Base-by-base conservation (phyloP, 1,140 invertebrate species). In the Berghia stephanieae region DNA sequence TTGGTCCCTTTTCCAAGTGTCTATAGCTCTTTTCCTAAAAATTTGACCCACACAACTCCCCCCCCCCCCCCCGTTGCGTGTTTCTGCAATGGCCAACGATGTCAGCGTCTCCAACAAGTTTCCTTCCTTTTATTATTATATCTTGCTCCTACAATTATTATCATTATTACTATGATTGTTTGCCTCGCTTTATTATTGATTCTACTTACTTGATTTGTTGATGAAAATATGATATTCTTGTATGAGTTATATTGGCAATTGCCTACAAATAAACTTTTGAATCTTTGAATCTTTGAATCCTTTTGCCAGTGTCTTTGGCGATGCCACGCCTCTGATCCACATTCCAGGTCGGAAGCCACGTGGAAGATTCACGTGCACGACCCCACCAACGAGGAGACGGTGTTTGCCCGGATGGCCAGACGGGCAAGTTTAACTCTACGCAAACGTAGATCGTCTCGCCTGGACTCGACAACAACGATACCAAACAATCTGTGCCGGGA, bases 271-370 rank as follows among this genome's bases (percentile, higher is more conserved):
- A 63, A 3, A 21, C 52, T 24, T 24, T 4, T 10, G 18, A 63
- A 63, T 27, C 68, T 8, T 21, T 10, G 10, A 43, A 43, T 70
- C 27, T 10, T 31, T 5, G 4, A 10, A 63, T 40, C 36, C 57
- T 77, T 31, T 78, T 40, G 79, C 97, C 96, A 98, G 89, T 96
- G 96, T 82, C 91, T 98, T 60, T 99, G 97, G 96, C 91, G 96
- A 78, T 98, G 96, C 89, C 96, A 98, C 91, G 96, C 97, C 34
- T 85, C 88, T n/a, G 84, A 86, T 42, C 82, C 86, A 42, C 80
- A 81, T 34, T 88, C 86, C 43, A 84, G 85, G 18, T 88, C 85
- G 24, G 76, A 83, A 43, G 88, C 88, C 4, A 90, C 89, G 4
- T 90, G 89, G 89, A 82, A 80, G 60, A 86, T 88, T 36, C 88